Evolutionary conservation across 1,140 invertebrate species (phyloP).

Genomic region (Lepidotrigona ventralis): DNA sequence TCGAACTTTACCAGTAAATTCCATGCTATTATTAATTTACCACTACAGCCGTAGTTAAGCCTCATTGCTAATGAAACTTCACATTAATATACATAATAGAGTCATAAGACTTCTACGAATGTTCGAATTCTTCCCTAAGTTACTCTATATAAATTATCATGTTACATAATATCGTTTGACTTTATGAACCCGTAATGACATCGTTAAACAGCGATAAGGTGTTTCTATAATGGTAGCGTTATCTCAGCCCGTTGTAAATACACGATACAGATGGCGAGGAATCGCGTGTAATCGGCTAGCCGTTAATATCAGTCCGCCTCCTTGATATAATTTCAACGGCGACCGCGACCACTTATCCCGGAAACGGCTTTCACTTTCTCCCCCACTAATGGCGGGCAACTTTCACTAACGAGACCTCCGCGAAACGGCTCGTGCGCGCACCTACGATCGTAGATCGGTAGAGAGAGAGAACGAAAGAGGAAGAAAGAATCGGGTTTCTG

Average conservation of each 20-base stretch:
- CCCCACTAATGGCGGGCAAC: constrained; percentile 62
- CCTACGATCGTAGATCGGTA: constrained; percentile 30
- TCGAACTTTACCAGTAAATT: no score
- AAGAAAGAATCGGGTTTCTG: constrained; percentile 69
- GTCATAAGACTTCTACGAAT: background rate
- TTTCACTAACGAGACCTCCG: constrained; percentile 64
- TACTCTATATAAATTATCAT: constrained; percentile 16
- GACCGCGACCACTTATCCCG: constrained; percentile 60
- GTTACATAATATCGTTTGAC: background rate
- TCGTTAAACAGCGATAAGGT: background rate
- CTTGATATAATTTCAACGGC: constrained; percentile 59
- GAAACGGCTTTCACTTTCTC: constrained; percentile 78
- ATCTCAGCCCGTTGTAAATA: constrained; percentile 9
- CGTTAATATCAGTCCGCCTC: constrained; percentile 68
- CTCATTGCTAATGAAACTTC: background rate
- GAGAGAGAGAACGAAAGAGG: constrained; percentile 19
- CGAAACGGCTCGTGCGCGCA: constrained; percentile 33
- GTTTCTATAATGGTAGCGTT: constrained; percentile 14
- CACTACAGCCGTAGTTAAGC: no score
- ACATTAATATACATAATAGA: background rate
- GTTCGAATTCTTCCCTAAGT: background rate
- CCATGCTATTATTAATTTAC: no score
- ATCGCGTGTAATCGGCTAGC: constrained; percentile 43
- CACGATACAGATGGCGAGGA: background rate
- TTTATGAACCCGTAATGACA: constrained; percentile 14